phyloP scores from a whole-genome alignment of 1,140 invertebrate genomes.

The Holotrichia oblita region DNA sequence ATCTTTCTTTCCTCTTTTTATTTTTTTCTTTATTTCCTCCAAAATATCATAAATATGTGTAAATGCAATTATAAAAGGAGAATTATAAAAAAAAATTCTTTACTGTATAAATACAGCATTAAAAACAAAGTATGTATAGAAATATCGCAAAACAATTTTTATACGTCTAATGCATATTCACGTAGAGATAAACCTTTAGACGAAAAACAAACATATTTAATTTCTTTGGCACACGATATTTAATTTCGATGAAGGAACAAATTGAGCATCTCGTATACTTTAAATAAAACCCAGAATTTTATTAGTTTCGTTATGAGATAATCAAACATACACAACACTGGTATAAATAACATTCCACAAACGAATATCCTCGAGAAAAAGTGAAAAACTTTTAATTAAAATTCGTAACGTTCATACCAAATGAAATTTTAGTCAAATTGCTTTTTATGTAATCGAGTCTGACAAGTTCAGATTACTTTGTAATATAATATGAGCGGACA shows the following conservation, averaged over 20 bases:
- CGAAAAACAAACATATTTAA: too few species aligned
- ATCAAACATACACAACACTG: background rate
- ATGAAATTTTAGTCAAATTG: background rate
- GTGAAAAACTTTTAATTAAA: slow-evolving; percentile 1
- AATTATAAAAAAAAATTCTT: too few species aligned
- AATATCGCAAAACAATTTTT: too few species aligned
- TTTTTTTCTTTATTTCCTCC: too few species aligned
- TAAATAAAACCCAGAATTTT: background rate
- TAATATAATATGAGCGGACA: background rate
- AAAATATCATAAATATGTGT: too few species aligned
- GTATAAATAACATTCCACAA: background rate
- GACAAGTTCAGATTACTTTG: slow-evolving; percentile 11
- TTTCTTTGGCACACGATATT: too few species aligned
- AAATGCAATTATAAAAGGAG: too few species aligned
- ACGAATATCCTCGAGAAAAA: background rate
- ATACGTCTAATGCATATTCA: too few species aligned
- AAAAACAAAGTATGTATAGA: too few species aligned
- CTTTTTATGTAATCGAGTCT: slow-evolving; percentile 12
- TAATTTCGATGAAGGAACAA: background rate
- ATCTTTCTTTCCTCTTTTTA: too few species aligned
- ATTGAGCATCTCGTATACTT: background rate
- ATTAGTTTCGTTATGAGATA: background rate
- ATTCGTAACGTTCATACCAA: background rate
- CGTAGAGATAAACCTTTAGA: too few species aligned
- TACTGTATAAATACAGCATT: too few species aligned